These are phyloP conservation scores for Boloria selene DNA, from an alignment of 2,888 invertebrate genomes.

Conservation along the genomic window DNA sequence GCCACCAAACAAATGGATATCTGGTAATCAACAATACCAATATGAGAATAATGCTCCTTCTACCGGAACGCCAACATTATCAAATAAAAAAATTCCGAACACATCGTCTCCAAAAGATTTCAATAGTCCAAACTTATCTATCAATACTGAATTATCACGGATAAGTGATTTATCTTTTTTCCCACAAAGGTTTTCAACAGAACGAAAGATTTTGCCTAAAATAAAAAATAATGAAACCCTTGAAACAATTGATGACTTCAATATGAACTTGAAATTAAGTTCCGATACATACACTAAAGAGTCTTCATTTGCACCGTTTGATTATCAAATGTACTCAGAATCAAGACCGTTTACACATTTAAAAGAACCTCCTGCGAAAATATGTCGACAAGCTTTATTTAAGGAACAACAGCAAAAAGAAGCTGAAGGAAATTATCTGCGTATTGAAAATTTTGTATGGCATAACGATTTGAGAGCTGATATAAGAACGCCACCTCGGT, in stretches of 20 bases:
- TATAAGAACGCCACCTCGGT: conserved; percentile 63
- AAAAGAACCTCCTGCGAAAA: conserved; percentile 58
- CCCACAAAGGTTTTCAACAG: conserved; percentile 74
- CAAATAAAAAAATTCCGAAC: conserved; percentile 69
- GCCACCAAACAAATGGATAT: conserved; percentile 60
- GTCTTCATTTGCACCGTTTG: conserved; percentile 65
- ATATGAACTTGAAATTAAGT: conserved; percentile 55
- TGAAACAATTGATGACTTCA: conserved; percentile 61
- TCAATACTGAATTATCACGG: conserved; percentile 74
- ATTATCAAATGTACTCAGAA: conserved; percentile 53
- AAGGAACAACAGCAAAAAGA: conserved; percentile 61
- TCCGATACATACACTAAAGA: conserved; percentile 81
- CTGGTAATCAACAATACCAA: conserved; percentile 52
- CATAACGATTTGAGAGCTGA: conserved; percentile 58
- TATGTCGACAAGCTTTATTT: conserved; percentile 69
- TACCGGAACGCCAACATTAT: conserved; percentile 53
- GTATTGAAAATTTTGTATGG: conserved; percentile 65
- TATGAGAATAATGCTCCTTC: conserved; percentile 44
- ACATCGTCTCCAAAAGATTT: conserved; percentile 76
- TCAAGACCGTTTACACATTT: conserved; percentile 51
- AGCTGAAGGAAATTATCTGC: conserved; percentile 50
- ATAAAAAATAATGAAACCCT: conserved; percentile 64
- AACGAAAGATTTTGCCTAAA: conserved; percentile 65
- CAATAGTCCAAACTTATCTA: conserved; percentile 73
- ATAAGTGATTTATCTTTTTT: conserved; percentile 74